Evolutionary conservation across 2,797 vertebrate genomes (phyloP).

Genomic region (Sebastes alutus): DNA sequence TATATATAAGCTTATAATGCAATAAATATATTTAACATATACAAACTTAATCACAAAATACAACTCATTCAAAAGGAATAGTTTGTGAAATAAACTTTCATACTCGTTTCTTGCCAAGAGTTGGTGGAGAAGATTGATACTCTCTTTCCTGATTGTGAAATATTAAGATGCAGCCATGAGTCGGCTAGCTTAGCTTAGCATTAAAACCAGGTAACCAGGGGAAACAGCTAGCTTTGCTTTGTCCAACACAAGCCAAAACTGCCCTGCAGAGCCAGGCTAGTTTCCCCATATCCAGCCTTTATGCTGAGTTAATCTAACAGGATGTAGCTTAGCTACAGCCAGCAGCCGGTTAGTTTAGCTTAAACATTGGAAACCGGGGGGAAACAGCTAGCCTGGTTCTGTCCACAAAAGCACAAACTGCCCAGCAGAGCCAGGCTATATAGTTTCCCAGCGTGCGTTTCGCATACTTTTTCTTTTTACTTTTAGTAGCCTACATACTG

Average conservation of each 20-base stretch:
- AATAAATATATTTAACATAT: not conserved
- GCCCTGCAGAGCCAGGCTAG: not conserved
- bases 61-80: not conserved
- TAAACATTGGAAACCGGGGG: not conserved
- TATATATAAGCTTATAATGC: not conserved
- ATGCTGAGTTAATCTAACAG: not conserved
- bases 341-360: not conserved
- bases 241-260: rapidly evolving
- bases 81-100: not conserved
- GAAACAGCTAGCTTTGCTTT: not conserved
- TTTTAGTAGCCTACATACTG: no score
- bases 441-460: no score
- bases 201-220: not conserved
- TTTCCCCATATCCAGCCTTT: not conserved
- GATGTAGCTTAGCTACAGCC: no score
- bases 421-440: not conserved
- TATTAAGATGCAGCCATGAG: not conserved
- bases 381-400: not conserved
- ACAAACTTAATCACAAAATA: not conserved
- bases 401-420: not conserved
- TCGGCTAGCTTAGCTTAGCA: not conserved
- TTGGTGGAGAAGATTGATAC: not conserved
- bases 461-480: no score
- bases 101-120: no score
- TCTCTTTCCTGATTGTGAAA: not conserved